These are phyloP conservation scores for Gadus macrocephalus DNA, from an alignment of 2,113 vertebrate genomes.

Conservation along the genomic window DNA sequence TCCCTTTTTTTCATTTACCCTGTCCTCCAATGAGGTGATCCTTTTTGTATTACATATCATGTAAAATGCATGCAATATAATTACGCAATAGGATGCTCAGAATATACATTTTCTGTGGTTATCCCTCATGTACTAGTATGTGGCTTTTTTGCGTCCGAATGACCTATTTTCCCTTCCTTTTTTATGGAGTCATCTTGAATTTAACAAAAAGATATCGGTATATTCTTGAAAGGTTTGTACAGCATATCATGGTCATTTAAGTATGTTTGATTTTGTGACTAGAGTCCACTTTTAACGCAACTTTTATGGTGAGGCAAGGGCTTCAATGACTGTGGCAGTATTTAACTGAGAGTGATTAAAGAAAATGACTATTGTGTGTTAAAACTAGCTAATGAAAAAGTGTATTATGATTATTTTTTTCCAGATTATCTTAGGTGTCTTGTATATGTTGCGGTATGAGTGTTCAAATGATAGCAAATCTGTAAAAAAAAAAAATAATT, in stretches of 20 bases:
- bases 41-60: slow-evolving; percentile 76
- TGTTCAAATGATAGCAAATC: slow-evolving; percentile 80
- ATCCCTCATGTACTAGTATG: slow-evolving; percentile 49
- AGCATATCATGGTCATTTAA: slow-evolving; percentile 71
- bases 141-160: slow-evolving; percentile 71
- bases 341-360: slow-evolving; percentile 71
- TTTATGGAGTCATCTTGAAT: slow-evolving; percentile 59
- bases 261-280: slow-evolving; percentile 58
- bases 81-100: slow-evolving; percentile 74
- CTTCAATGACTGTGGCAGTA: slow-evolving; percentile 70
- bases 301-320: slow-evolving; percentile 71
- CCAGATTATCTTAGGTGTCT: slow-evolving; percentile 82
- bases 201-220: slow-evolving; percentile 43
- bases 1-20: slow-evolving; percentile 70
- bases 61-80: slow-evolving; percentile 79
- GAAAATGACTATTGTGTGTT: slow-evolving; percentile 67
- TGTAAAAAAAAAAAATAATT: slow-evolving; percentile 68
- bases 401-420: slow-evolving; percentile 74
- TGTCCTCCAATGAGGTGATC: slow-evolving; percentile 63
- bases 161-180: slow-evolving; percentile 51
- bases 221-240: slow-evolving; percentile 73
- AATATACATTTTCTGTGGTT: slow-evolving; percentile 70
- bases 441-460: slow-evolving; percentile 94
- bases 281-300: slow-evolving; percentile 61
- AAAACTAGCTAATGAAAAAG: slow-evolving; percentile 64